Base-by-base conservation (phyloP, 2,797 vertebrate genomes). In the Syngnathus rostellatus region DNA sequence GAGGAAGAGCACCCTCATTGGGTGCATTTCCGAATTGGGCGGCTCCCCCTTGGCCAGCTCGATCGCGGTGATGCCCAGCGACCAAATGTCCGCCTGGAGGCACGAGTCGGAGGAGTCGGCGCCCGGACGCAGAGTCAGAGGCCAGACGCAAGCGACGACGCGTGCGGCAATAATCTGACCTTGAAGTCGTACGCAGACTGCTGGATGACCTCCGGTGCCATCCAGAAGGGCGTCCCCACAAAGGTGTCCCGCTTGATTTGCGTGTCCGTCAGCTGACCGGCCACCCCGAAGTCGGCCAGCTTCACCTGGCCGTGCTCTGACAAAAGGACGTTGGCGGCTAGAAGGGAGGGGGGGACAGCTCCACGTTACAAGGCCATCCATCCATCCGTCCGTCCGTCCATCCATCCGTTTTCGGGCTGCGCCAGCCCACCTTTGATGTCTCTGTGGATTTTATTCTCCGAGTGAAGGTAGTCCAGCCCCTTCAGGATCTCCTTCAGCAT, bases 181-280 rank as follows among this genome's bases (percentile, higher is more conserved):
- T 97, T 97, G 0, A 92, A 96, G 85, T 97, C 94, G 31, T 97
- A 97, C 2, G 95, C 94, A 0, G 95, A 97, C 79, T 97, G 95
- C 74, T 96, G 95, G 75, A 97, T 97, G 85, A 97, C 95, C 86
- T 97, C 95, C 0, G 95, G 95, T 0, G 95, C 95, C 95, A 97
- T 97, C 95, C 95, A 97, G 83, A 97, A 97, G 0, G 95, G 95
- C 62, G 95, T 97, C 39, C 95, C 95, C 78, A 97, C 95, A 51
- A 97, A 97, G 8, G 95, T 97, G 69, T 97, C 95, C 77, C 94
- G 90, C 77, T 97, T 97, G 81, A 97, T 97, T 85, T 97, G 95
- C 0, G 95, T 97, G 80, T 97, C 95, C 0, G 95, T 97, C 77
- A 97, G 88, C 82, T 97, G 95, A 7, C 95, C 95, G 0, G 95